Evolutionary conservation across 2,113 vertebrate genomes (phyloP).

Genomic region (Ranitomeya variabilis): DNA sequence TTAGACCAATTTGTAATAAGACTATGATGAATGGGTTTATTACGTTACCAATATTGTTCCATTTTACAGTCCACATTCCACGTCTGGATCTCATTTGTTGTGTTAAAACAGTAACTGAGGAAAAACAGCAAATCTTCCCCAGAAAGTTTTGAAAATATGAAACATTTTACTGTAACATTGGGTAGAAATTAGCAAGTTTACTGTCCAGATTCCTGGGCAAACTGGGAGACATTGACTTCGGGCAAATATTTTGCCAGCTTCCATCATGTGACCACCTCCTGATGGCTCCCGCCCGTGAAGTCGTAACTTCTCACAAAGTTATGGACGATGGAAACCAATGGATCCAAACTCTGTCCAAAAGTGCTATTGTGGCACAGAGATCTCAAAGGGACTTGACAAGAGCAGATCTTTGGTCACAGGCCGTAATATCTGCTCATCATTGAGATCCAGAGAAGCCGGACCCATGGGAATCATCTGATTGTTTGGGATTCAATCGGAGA

Average conservation of each 20-base stretch:
- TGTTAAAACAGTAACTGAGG: not conserved
- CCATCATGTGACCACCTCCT: too few species aligned
- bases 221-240: not conserved
- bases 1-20: not conserved
- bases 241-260: not conserved
- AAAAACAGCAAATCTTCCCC: not conserved
- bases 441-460: too few species aligned
- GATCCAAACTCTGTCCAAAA: not conserved
- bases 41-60: slow-evolving; percentile 12
- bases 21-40: slow-evolving; percentile 19
- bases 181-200: not conserved
- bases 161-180: not conserved
- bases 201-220: not conserved
- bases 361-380: not conserved
- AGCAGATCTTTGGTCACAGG: too few species aligned
- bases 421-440: too few species aligned
- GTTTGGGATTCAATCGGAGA: too few species aligned
- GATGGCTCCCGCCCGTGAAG: not conserved
- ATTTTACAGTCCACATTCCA: slow-evolving; percentile 11
- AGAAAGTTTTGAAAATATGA: slow-evolving; percentile 15
- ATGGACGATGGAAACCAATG: not conserved
- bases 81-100: not conserved
- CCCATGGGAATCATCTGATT: too few species aligned
- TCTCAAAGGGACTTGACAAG: too few species aligned
- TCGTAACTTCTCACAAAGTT: too few species aligned